These are phyloP conservation scores for Hafferia zeledoni DNA, from an alignment of 2,797 vertebrate genomes.

Conservation along the genomic window DNA sequence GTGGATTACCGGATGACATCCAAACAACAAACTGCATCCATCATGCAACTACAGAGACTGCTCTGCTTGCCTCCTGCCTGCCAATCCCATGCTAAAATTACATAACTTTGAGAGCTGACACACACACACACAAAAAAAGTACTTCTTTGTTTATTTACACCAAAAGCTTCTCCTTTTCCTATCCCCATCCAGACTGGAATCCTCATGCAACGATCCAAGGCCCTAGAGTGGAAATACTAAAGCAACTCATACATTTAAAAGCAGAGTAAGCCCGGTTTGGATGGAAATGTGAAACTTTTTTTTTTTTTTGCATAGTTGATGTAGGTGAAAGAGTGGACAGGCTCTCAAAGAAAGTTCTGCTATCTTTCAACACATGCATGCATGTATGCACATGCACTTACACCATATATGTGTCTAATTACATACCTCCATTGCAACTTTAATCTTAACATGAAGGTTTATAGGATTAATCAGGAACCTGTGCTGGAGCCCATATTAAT, in stretches of 20 bases:
- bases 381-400: not conserved
- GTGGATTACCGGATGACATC: accelerated
- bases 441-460: not conserved
- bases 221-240: not conserved
- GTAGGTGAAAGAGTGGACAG: not conserved
- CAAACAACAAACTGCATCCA: not conserved
- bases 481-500: not conserved
- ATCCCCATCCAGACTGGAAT: not conserved
- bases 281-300: not conserved
- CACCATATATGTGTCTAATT: accelerated
- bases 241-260: not conserved
- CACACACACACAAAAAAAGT: not conserved
- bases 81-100: not conserved
- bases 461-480: not conserved
- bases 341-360: not conserved
- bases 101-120: not conserved
- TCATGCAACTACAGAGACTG: not conserved
- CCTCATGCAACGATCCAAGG: not conserved
- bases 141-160: not conserved
- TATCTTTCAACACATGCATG: not conserved
- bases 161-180: not conserved
- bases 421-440: not conserved
- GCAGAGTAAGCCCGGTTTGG: not conserved
- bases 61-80: not conserved
- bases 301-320: not conserved